Conservation (phyloP, 2,113 vertebrate genomes). For the Hippocampus comes region DNA sequence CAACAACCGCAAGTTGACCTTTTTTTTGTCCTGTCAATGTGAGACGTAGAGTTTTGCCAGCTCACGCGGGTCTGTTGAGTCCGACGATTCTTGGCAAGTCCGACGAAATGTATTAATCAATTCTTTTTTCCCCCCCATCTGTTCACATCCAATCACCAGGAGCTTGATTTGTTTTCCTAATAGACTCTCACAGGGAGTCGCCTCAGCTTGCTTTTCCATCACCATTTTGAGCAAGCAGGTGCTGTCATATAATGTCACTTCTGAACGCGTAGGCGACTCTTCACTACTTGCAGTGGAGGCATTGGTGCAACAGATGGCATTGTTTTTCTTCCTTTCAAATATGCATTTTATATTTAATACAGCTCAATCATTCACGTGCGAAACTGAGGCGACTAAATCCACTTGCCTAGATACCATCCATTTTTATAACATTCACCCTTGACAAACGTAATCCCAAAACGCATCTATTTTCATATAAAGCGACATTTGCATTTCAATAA, state of each 20-base stretch:
- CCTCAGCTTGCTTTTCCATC: not conserved
- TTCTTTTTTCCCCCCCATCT: conserved; percentile 21
- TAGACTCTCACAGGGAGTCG: not conserved
- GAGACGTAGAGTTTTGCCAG: not conserved
- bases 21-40: not conserved
- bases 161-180: conserved; percentile 8
- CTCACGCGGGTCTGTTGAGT: not conserved
- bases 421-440: not conserved
- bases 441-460: not conserved
- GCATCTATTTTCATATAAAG: not conserved
- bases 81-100: not conserved
- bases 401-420: not conserved
- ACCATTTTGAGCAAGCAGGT: not conserved
- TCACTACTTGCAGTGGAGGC: not conserved
- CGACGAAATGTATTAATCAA: conserved; percentile 3
- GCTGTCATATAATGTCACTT: not conserved
- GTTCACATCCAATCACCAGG: conserved; percentile 9
- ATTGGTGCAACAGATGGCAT: not conserved
- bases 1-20: not conserved
- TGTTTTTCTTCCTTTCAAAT: not conserved
- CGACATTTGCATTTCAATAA: not conserved
- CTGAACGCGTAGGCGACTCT: not conserved
- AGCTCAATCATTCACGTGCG: not conserved
- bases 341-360: not conserved
- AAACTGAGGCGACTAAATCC: not conserved